Evolutionary conservation across 2,113 vertebrate genomes (phyloP).

Genomic region (Seriola aureovittata): DNA sequence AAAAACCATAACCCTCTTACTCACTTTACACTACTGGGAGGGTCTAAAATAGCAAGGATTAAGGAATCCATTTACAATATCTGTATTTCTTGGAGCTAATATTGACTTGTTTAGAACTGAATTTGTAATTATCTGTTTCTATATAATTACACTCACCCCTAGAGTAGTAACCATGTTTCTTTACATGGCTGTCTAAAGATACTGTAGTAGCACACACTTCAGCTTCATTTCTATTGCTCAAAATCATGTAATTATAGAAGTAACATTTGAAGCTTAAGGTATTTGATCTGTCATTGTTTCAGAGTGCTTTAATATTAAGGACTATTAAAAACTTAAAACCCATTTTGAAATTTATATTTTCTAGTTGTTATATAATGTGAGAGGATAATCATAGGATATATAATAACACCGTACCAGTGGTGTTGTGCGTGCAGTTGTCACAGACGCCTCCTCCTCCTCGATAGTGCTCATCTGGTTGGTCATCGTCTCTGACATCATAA

Average conservation of each 20-base stretch:
- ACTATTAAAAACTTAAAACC: not conserved
- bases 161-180: not conserved
- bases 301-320: not conserved
- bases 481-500: conserved; percentile 85
- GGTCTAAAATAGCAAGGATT: not conserved
- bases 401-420: conserved; percentile 82
- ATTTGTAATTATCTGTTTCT: not conserved
- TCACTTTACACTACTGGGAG: not conserved
- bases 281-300: too few relatives aligned
- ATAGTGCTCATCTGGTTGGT: conserved; percentile 87
- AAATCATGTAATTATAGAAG: not conserved
- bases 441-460: conserved; percentile 91
- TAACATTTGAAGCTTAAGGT: not conserved
- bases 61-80: not conserved
- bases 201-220: too few relatives aligned
- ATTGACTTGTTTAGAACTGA: not conserved
- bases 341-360: not conserved
- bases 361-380: not conserved
- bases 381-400: not conserved
- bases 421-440: conserved; percentile 90
- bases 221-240: too few relatives aligned
- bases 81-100: not conserved
- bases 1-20: not conserved
- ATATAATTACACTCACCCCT: not conserved
- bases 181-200: not conserved